A percentile compares a stretch with the other conserved stretches of the same genome.
phyloP scores from a whole-genome alignment of 2,113 vertebrate genomes.

The Fulmarus glacialis region DNA sequence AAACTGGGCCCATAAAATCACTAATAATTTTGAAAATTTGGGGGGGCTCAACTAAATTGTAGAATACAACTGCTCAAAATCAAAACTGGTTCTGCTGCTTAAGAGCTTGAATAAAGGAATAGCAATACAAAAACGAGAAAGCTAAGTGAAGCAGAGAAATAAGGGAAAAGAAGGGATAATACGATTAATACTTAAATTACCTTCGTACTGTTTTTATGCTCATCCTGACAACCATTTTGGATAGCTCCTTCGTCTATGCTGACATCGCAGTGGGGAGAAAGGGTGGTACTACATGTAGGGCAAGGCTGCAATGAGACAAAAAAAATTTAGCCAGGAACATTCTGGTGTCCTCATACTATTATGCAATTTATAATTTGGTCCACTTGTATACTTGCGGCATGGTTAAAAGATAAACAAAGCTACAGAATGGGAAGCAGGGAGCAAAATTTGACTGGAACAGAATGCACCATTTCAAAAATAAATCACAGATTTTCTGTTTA shows the following conservation, averaged over 20 bases:
- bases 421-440: constrained; percentile 16
- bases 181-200: constrained; percentile 68
- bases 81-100: not conserved
- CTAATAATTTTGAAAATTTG: not conserved
- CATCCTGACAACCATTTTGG: constrained; percentile 87
- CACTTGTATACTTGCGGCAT: not conserved
- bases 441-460: constrained; percentile 29
- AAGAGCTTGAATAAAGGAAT: not conserved
- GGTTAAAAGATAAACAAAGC: constrained; percentile 46
- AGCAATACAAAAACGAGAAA: not conserved
- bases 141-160: not conserved
- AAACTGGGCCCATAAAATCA: not conserved
- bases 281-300: constrained; percentile 80
- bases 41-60: not conserved
- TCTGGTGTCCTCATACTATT: not conserved
- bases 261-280: constrained; percentile 77
- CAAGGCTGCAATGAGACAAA: constrained; percentile 81
- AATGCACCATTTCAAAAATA: constrained; percentile 28
- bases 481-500: constrained; percentile 13
- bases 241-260: constrained; percentile 78
- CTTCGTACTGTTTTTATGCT: constrained; percentile 84
- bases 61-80: not conserved
- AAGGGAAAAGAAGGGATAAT: not conserved
- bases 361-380: not conserved
- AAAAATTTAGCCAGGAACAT: constrained; percentile 4